phyloP scores from a whole-genome alignment of 1,140 invertebrate species.

The Sitodiplosis mosellana region DNA sequence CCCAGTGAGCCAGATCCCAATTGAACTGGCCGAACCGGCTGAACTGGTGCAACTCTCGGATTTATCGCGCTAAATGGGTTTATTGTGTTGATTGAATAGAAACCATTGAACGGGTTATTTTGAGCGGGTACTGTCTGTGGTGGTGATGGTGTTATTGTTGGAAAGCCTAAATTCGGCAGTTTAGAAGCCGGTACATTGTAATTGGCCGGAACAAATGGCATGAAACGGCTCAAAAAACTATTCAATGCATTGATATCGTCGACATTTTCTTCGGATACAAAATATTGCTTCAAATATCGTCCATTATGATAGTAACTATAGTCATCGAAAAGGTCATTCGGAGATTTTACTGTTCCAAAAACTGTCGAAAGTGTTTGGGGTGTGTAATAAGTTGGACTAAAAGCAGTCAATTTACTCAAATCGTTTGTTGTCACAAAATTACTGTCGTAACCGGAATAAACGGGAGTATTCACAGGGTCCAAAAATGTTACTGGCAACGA shows the following conservation, averaged over 20 bases:
- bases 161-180: conserved; percentile 11
- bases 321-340: background rate
- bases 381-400: no score
- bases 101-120: background rate
- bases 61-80: background rate
- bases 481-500: no score
- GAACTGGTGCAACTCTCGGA: background rate
- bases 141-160: background rate
- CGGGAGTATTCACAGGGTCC: no score
- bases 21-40: conserved; percentile 17
- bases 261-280: conserved; percentile 20
- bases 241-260: conserved; percentile 16
- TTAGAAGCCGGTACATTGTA: conserved; percentile 11
- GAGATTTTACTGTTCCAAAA: no score
- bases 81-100: background rate
- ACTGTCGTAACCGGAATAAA: no score
- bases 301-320: conserved; percentile 16
- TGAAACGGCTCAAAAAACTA: conserved; percentile 11
- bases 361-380: no score
- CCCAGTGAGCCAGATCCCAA: conserved; percentile 22
- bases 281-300: conserved; percentile 21
- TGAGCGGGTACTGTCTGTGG: background rate
- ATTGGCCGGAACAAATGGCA: conserved; percentile 1
- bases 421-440: no score
- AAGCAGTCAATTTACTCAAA: no score